Percentiles rank a stretch among this genome's conserved stretches.
phyloP scores from a whole-genome alignment of 2,888 invertebrate genomes.

The Lampropteryx suffumata region DNA sequence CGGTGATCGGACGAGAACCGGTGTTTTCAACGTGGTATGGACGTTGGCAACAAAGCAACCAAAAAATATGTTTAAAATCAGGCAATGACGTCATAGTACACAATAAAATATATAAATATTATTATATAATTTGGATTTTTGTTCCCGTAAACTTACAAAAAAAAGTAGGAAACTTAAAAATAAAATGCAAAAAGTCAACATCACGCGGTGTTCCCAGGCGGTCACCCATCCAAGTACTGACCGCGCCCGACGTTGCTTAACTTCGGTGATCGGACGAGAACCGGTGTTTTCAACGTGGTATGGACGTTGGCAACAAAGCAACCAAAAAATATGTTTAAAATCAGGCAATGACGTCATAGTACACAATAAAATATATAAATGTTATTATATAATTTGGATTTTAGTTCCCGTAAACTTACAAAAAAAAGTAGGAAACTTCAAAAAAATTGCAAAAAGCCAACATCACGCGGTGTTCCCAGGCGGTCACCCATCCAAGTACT shows the following conservation, averaged over 20 bases:
- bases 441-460: slow-evolving; percentile 55
- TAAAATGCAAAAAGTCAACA: slow-evolving; percentile 26
- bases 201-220: slow-evolving; percentile 69
- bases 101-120: too few species aligned
- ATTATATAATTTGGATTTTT: too few species aligned
- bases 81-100: neutral
- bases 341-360: too few species aligned
- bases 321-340: too few species aligned
- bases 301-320: slow-evolving; percentile 35
- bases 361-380: too few species aligned
- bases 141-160: too few species aligned
- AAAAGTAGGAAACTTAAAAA: too few species aligned
- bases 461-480: slow-evolving; percentile 58
- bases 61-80: neutral
- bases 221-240: slow-evolving; percentile 75
- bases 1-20: slow-evolving; percentile 75
- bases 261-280: slow-evolving; percentile 75
- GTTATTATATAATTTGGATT: too few species aligned
- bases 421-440: too few species aligned
- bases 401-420: too few species aligned
- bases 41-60: slow-evolving; percentile 32
- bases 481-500: slow-evolving; percentile 80
- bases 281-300: slow-evolving; percentile 64
- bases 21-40: slow-evolving; percentile 60
- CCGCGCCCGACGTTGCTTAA: slow-evolving; percentile 71